These are phyloP conservation scores for Stenichneumon culpator DNA, from an alignment of 2,888 invertebrate genomes.

Conservation along the genomic window DNA sequence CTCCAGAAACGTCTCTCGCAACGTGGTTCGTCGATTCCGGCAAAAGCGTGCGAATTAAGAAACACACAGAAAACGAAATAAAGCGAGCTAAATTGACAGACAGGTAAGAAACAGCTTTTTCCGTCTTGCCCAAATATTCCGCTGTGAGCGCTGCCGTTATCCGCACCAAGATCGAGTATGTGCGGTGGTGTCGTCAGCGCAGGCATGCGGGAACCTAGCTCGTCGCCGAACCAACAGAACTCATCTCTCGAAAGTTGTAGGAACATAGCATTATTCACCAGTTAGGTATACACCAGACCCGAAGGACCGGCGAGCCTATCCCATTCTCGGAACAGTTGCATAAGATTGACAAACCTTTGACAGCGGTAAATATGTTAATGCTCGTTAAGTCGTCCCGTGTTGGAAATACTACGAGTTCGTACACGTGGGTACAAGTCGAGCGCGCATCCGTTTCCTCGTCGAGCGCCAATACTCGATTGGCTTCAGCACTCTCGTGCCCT, in stretches of 20 bases:
- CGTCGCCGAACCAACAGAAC: conserved; percentile 9
- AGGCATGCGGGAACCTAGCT: conserved; percentile 11
- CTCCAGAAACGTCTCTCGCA: too few species aligned
- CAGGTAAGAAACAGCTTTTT: background rate
- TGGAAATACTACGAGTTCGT: background rate
- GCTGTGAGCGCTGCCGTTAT: background rate
- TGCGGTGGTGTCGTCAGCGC: conserved; percentile 26
- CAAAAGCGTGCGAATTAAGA: too few species aligned
- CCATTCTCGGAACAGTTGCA: conserved; percentile 69
- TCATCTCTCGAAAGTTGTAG: conserved; percentile 30
- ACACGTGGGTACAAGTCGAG: background rate
- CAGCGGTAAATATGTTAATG: conserved; percentile 56
- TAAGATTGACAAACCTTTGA: conserved; percentile 68
- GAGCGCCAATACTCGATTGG: conserved; percentile 30
- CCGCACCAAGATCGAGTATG: background rate
- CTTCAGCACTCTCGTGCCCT: background rate
- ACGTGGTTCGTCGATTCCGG: too few species aligned
- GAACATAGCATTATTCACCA: background rate
- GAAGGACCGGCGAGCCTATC: conserved; percentile 22
- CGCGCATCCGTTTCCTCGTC: conserved; percentile 54
- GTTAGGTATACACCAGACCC: conserved; percentile 1
- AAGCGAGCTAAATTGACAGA: too few species aligned
- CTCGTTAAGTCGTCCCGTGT: conserved; percentile 26
- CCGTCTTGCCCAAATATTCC: background rate
- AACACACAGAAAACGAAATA: too few species aligned